phyloP scores from a whole-genome alignment of 1,140 invertebrate genomes.

The Drosophila burlai region DNA sequence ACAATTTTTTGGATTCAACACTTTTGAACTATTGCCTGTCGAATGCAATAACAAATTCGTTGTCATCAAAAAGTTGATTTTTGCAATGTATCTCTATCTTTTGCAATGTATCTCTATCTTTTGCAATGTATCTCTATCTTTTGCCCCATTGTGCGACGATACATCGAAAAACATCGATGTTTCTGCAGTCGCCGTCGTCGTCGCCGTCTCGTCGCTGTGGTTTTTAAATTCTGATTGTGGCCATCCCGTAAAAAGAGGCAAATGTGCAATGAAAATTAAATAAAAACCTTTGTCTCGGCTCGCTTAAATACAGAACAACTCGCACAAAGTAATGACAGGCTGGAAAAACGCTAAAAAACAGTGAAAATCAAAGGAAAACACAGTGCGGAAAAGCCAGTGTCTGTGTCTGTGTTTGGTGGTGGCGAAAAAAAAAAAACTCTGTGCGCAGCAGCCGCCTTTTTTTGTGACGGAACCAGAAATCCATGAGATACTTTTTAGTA shows the following conservation, averaged over 20 bases:
- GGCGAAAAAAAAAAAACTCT: constrained; percentile 54
- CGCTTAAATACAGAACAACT: constrained; percentile 43
- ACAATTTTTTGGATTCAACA: too few relatives aligned
- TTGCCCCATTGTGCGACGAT: too few relatives aligned
- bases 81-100: too few relatives aligned
- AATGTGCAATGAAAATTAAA: constrained; percentile 59
- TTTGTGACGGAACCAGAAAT: constrained; percentile 38
- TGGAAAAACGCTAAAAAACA: constrained; percentile 11
- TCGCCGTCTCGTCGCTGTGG: constrained; percentile 73
- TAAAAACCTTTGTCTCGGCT: constrained; percentile 23
- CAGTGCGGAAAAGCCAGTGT: constrained; percentile 31
- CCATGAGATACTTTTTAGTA: constrained; percentile 33
- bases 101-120: too few relatives aligned
- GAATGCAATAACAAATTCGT: too few relatives aligned
- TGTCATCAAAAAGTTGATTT: too few relatives aligned
- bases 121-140: too few relatives aligned
- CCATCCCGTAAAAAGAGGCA: constrained; percentile 72
- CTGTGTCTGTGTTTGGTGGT: constrained; percentile 50
- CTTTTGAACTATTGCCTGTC: too few relatives aligned
- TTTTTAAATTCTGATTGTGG: constrained; percentile 80
- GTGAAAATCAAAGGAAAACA: constrained; percentile 12
- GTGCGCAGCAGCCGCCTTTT: constrained; percentile 82
- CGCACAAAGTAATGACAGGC: constrained; percentile 20
- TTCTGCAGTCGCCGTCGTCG: constrained; percentile 72
- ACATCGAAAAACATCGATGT: too few relatives aligned